Evolutionary conservation across 2,888 invertebrate species (phyloP).

Genomic region (Ochropacha duplaris): DNA sequence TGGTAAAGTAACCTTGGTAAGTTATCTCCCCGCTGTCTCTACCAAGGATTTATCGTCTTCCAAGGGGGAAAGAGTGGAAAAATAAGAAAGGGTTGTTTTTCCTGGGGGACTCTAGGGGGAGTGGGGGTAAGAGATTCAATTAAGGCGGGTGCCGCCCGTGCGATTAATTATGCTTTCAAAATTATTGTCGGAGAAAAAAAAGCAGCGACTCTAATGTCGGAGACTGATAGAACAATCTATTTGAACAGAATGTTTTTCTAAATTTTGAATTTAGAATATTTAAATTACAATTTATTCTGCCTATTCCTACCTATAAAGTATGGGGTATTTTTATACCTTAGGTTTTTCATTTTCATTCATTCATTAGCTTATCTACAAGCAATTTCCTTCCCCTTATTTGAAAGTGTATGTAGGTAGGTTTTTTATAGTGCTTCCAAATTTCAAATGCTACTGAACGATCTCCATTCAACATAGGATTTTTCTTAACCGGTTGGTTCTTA

Average conservation of each 20-base stretch:
- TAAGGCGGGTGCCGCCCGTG: conserved; percentile 65
- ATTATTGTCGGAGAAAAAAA: conserved; percentile 54
- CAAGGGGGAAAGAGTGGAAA: conserved; percentile 73
- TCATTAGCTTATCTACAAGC: too few relatives aligned
- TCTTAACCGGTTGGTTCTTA: too few relatives aligned
- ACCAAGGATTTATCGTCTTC: conserved; percentile 81
- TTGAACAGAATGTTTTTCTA: neutral
- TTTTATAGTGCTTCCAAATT: too few relatives aligned
- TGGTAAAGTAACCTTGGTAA: conserved; percentile 45
- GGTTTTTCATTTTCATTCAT: too few relatives aligned
- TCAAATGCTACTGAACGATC: too few relatives aligned
- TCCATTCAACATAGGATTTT: too few relatives aligned
- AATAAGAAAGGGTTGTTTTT: conserved; percentile 82
- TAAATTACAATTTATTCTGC: too few relatives aligned
- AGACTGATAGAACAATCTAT: too few relatives aligned
- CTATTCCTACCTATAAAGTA: too few relatives aligned
- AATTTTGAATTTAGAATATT: neutral
- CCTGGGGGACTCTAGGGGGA: conserved; percentile 63
- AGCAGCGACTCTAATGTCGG: conserved; percentile 14
- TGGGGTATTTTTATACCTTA: too few relatives aligned
- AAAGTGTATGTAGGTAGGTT: too few relatives aligned
- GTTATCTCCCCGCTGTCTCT: conserved; percentile 78
- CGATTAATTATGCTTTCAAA: conserved; percentile 77
- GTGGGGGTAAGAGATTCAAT: conserved; percentile 74
- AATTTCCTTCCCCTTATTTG: too few relatives aligned